Evolutionary conservation across 2,888 invertebrate species (phyloP).

Genomic region (Megastigmus dorsalis): DNA sequence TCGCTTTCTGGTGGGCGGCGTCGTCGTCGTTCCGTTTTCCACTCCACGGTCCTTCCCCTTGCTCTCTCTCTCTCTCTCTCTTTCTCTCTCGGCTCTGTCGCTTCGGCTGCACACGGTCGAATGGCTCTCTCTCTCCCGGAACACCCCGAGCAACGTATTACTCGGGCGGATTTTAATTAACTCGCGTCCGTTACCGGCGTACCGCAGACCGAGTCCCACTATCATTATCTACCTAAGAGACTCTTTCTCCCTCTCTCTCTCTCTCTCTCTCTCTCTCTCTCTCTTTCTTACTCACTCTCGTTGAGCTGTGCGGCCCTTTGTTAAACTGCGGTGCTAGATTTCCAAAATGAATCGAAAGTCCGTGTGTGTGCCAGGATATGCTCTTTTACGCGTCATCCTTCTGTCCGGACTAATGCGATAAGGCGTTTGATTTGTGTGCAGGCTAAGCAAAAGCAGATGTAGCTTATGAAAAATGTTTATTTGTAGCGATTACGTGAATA

Average conservation of each 20-base stretch:
- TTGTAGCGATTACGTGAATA: too few relatives aligned
- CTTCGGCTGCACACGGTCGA: slow-evolving; percentile 6
- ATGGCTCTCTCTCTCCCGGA: too few relatives aligned
- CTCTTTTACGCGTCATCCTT: not conserved
- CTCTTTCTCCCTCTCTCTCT: not conserved
- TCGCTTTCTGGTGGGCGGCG: slow-evolving; percentile 69
- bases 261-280: slow-evolving; percentile 13
- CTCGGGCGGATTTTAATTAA: slow-evolving; percentile 71
- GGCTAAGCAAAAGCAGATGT: too few relatives aligned
- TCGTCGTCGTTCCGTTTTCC: slow-evolving; percentile 40
- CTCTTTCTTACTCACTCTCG: not conserved
- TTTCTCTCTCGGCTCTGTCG: not conserved
- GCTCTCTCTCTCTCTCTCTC: not conserved
- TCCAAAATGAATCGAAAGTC: not conserved
- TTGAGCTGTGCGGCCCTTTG: too few relatives aligned
- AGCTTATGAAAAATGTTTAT: too few relatives aligned
- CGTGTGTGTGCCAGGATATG: not conserved
- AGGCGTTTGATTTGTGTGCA: too few relatives aligned
- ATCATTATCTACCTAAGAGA: slow-evolving; percentile 60
- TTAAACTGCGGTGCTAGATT: not conserved
- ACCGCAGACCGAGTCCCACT: slow-evolving; percentile 57
- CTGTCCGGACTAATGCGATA: too few relatives aligned
- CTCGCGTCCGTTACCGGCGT: slow-evolving; percentile 62
- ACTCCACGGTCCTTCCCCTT: not conserved
- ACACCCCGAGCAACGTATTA: slow-evolving; percentile 56